Conservation (phyloP, 2,888 invertebrate genomes). For the Aphodius sticticus region DNA sequence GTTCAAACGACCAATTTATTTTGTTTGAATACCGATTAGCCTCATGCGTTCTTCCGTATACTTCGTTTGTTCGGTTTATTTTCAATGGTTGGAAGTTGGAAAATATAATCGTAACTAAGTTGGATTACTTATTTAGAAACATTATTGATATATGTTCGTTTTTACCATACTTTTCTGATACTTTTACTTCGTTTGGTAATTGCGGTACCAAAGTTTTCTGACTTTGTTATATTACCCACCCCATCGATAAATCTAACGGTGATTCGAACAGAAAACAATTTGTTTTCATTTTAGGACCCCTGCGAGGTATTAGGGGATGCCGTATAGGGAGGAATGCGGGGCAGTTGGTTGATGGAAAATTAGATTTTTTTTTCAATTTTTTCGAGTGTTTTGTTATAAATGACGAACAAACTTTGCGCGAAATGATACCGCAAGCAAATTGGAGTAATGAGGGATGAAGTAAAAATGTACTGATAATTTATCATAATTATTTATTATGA, state of each 20-base stretch:
- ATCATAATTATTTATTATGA: no score
- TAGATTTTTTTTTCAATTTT: neutral
- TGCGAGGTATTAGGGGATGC: constrained; percentile 41
- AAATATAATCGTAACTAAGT: neutral
- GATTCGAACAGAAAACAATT: constrained; percentile 46
- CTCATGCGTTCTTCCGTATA: neutral
- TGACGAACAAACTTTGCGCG: neutral
- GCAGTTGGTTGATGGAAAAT: neutral
- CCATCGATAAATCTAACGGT: constrained; percentile 33
- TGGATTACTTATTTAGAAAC: neutral
- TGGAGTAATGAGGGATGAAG: neutral
- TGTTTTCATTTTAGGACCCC: constrained; percentile 54
- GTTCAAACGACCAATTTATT: constrained; percentile 29
- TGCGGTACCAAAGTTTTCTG: neutral
- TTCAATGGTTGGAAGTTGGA: neutral
- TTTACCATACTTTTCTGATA: no score
- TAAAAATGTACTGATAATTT: no score
- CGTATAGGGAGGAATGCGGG: neutral
- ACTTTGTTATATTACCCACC: constrained; percentile 9
- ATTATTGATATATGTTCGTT: neutral
- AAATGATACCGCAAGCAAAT: neutral
- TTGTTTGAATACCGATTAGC: constrained; percentile 1
- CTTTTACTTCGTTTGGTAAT: neutral
- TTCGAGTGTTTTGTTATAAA: neutral
- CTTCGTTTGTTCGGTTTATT: neutral